Evolutionary conservation across 2,113 vertebrate genomes (phyloP), one percentile per base, ranked within the genome.

Genomic region (Pampusana beccarii): DNA sequence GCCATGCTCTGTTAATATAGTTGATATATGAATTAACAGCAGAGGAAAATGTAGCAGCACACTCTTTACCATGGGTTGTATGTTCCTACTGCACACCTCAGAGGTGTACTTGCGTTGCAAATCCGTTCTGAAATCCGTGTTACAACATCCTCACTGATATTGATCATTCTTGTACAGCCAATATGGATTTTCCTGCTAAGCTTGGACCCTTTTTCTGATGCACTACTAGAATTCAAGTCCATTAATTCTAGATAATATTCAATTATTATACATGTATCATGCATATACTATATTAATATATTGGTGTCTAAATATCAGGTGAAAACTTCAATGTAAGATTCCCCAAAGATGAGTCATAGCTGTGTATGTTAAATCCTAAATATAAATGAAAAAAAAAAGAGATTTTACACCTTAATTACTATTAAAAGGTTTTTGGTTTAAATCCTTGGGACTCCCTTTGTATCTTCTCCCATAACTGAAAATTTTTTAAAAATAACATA

Each of bases 191-290:
- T 3, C 19, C 23, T 65, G 13, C 8, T 69, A 5, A 26, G 23
- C 7, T 33, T 2, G 1, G 10, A 67, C 7, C 1, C 3, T 53
- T 46, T 42, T 62, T 69, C 24, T 61, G 4, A 9, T 66, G 7
- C 0, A 2, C 1, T 40, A 11, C 8, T 29, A 38, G 83, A 77
- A 42, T 24, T 72, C 5, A 71, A 56, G 16, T 48, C 5, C 46
- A 18, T 57, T 69, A 6, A 16, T 65, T 61, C 5, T 40, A 25
- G 28, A 9, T 11, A 24, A 61, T 46, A 56, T 36, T 53, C 2
- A 38, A 2, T 75, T 72, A 28, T 14, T 58, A 10, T 23, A 11
- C 4, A n/a, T 28, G 9, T 13, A 66, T 23, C 58, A 10, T 38
- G 16, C 13, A 29, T 0, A 4, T 56, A 40, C 6, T 1, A 3